phyloP scores from a whole-genome alignment of 2,888 invertebrate species.

The Phania funesta region DNA sequence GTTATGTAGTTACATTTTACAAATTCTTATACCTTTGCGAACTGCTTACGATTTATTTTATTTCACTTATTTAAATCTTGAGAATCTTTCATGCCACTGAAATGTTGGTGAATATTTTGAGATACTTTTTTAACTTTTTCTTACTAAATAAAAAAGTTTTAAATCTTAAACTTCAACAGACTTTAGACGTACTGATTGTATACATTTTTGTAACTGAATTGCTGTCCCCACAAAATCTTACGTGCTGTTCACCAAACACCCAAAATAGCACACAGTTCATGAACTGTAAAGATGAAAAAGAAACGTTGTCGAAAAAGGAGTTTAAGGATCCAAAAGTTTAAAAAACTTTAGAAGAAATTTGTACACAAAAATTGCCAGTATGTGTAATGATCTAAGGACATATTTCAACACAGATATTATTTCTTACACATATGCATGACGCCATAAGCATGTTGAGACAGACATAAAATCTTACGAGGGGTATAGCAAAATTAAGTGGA shows the following conservation, averaged over 20 bases:
- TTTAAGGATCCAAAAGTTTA: neutral
- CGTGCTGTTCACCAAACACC: neutral
- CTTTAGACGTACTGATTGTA: neutral
- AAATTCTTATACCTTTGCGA: too few relatives aligned
- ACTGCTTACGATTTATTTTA: too few relatives aligned
- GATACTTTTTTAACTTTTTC: too few relatives aligned
- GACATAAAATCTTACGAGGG: too few relatives aligned
- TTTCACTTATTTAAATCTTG: too few relatives aligned
- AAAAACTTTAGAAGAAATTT: neutral
- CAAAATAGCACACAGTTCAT: neutral
- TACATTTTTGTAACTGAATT: neutral
- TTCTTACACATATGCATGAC: neutral
- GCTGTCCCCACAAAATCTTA: too few relatives aligned
- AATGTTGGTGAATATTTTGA: too few relatives aligned
- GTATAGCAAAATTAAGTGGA: too few relatives aligned
- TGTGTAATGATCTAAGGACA: slow-evolving; percentile 1
- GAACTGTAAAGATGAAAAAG: neutral
- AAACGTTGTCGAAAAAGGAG: neutral
- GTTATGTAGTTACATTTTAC: too few relatives aligned
- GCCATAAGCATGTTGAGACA: too few relatives aligned
- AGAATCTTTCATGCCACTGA: too few relatives aligned
- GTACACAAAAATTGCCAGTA: neutral
- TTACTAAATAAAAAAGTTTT: too few relatives aligned
- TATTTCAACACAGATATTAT: slow-evolving; percentile 2
- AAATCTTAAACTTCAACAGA: neutral